Base-by-base conservation (phyloP, 1,140 invertebrate species). In the Vanessa tameamea region DNA sequence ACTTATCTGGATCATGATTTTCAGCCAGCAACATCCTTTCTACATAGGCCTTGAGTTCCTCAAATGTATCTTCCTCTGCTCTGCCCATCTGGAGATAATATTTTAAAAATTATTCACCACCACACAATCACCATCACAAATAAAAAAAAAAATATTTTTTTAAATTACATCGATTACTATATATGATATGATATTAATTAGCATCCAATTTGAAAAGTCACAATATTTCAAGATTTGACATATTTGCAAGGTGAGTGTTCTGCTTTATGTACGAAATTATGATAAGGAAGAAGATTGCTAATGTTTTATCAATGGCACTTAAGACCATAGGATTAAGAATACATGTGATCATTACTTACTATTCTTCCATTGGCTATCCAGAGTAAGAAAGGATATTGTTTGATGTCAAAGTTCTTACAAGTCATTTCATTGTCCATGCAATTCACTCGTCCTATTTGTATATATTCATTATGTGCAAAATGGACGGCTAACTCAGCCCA, bases 1-100 rank as follows among this genome's bases (percentile, higher is more conserved):
- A 92, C 69, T 91, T 91, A 2, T 91, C 88, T 2, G 91, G 91
- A 57, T 92, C 88, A 78, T 92, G 89, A 78, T 91, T 92, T 75
- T 92, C 91, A 8, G 87, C 69, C 6, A 91, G 79, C 8, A 88
- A 64, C 91, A 92, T 92, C 76, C 83, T 90, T 31, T 91, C 84
- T 14, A 92, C 84, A 78, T 85, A 92, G 6, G 71, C 71, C 69
- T 87, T 86, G 0, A 92, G 79, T 1, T 87, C 85, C 61, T 83
- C 78, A 67, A 90, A 76, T 11, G 80, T 88, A 2, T 82, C 69
- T 0, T 68, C 81, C 37, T 84, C 80, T 5, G 88, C 77, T 50
- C 83, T 74, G 48, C 89, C 88, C 87, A 91, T 89, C 90, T 92
- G 12, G 12, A 57, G 15, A 16, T 23, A 1, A 16, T 7, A 7